Evolutionary conservation across 2,797 vertebrate genomes (phyloP).

Genomic region (Lagodon rhomboides): DNA sequence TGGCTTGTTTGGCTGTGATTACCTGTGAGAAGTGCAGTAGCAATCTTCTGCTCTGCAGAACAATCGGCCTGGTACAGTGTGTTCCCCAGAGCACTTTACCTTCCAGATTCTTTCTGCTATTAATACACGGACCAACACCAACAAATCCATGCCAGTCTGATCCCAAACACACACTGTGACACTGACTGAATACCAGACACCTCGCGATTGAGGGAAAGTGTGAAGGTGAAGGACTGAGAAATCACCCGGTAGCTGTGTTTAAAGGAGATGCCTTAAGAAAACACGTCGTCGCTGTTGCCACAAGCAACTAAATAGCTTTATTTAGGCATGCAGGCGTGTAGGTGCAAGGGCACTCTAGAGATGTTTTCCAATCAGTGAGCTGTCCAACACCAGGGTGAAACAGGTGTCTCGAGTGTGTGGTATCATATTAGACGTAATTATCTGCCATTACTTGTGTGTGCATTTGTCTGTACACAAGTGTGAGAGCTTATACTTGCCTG

Average conservation of each 20-base stretch:
- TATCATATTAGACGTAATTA: not conserved
- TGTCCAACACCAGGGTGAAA: not conserved
- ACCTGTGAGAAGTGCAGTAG: conserved; percentile 56
- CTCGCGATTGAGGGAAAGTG: conserved; percentile 6
- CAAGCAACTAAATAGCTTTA: conserved; percentile 16
- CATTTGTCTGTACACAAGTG: conserved; percentile 1
- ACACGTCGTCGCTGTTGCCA: conserved; percentile 5
- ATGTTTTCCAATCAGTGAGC: conserved; percentile 33
- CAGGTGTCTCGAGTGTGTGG: not conserved
- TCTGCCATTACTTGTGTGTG: not conserved
- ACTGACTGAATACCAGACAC: conserved; percentile 17
- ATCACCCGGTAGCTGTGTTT: conserved; percentile 10
- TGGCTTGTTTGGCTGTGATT: conserved; percentile 58
- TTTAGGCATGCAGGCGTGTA: not conserved
- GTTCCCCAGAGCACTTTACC: conserved; percentile 58
- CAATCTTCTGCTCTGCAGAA: conserved; percentile 59
- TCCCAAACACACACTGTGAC: conserved; percentile 27
- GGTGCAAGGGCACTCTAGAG: not conserved
- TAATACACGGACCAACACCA: conserved; percentile 49
- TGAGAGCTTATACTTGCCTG: not conserved
- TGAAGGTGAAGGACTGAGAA: conserved; percentile 1
- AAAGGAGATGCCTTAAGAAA: conserved; percentile 9
- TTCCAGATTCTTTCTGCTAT: conserved; percentile 41
- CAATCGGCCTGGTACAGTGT: conserved; percentile 53
- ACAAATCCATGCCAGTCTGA: conserved; percentile 38